Evolutionary conservation across 2,888 invertebrate species (phyloP), one percentile per base, ranked within the genome.

Genomic region (Caenorhabditis uteleia): DNA sequence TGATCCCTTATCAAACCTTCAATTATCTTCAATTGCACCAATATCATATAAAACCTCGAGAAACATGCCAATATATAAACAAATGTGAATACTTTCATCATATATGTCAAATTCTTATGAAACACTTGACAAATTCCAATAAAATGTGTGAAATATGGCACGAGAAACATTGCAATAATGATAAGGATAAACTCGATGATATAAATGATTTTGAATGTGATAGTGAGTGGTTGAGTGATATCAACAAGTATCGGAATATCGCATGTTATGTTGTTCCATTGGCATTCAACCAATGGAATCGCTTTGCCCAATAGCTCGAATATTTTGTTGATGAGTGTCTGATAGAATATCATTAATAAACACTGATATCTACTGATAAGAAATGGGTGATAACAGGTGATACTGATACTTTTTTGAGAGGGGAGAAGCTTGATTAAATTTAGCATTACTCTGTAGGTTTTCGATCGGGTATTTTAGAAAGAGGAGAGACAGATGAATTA

Each of bases 191-290:
- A 23, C 33, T 62, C 61, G 26, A 33, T 26, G 14, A 18, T 12
- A 31, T 62, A 62, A 26, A 62, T 56, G 20, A 45, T 27, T 31
- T 18, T 18, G 14, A 56, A 50, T 12, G 21, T 43, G 6, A 42
- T 36, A n/a, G 50, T 56, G 14, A 51, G n/a, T 12, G 61, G 56
- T 26, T 38, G 36, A 43, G 29, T 31, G 38, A 56, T 51, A 29
- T 56, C 61, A n/a, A 62, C 56, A 3, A 62, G 39, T 23, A 62
- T 48, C 26, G 61, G 56, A n/a, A 62, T 56, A 21, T 49, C 56
- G 40, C 56, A 62, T 23, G 61, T 46, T 29, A 62, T 38, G 25
- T 62, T 62, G 36, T 46, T 42, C 61, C 61, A 62, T 42, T 33
- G 34, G 27, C 50, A 43, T 25, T 50, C 49, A 31, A 62, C 55